These are phyloP conservation scores for Drosophila kambysellisi DNA, from an alignment of 2,888 invertebrate species.

Conservation along the genomic window DNA sequence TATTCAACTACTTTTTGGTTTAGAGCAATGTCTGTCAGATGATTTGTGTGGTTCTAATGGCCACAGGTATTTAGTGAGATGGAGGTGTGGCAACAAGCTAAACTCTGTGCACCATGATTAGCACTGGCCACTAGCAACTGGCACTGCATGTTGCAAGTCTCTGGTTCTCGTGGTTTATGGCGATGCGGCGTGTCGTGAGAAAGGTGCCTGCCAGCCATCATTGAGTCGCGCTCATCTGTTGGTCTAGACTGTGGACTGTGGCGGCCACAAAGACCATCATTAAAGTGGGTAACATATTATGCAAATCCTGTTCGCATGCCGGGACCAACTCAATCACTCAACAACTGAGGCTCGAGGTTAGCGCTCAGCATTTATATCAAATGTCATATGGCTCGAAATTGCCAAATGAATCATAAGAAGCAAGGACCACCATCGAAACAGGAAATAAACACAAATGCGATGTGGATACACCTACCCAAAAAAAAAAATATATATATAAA, in stretches of 20 bases:
- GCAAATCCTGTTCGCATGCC: constrained; percentile 64
- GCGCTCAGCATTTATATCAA: constrained; percentile 75
- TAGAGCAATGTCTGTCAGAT: constrained; percentile 36
- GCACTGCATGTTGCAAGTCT: constrained; percentile 2
- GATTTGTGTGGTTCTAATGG: constrained; percentile 72
- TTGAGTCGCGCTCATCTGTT: constrained; percentile 48
- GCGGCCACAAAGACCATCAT: constrained; percentile 50
- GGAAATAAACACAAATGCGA: constrained; percentile 72
- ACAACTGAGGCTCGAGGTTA: constrained; percentile 25
- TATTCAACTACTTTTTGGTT: background rate
- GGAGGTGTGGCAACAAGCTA: constrained; percentile 40
- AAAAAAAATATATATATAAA: constrained; percentile 18
- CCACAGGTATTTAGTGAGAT: constrained; percentile 61
- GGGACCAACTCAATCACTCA: constrained; percentile 56
- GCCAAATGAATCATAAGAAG: constrained; percentile 78
- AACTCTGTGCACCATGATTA: constrained; percentile 48
- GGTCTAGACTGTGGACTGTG: constrained; percentile 50
- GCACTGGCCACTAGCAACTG: constrained; percentile 25
- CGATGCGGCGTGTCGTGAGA: constrained; percentile 62
- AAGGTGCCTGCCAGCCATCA: constrained; percentile 38
- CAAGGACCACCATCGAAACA: constrained; percentile 74
- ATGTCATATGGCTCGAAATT: constrained; percentile 75
- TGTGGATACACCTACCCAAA: constrained; percentile 58
- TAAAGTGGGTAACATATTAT: constrained; percentile 59
- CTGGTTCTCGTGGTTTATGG: constrained; percentile 53